Evolutionary conservation across 2,797 vertebrate species (phyloP), one percentile per base, ranked within the genome.

Genomic region (Emys orbicularis): DNA sequence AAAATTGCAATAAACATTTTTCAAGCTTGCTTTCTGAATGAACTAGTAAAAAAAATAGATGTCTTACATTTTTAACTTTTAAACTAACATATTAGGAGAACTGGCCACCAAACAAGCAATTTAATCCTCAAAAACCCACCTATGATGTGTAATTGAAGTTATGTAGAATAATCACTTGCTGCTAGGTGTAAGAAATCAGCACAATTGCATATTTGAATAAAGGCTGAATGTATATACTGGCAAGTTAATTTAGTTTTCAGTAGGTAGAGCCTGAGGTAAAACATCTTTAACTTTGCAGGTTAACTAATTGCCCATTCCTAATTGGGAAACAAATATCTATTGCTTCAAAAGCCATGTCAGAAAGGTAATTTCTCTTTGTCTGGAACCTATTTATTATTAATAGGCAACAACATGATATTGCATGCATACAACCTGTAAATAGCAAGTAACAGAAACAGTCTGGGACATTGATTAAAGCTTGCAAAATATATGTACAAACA

Each of bases 1-100:
- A 96, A 97, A 95, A 97, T 90, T 74, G 88, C 84, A 80, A 25
- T 84, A 92, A 74, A 77, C 74, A 89, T 95, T 97, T 98, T 96
- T 92, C 83, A 97, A 81, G 41, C 90, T 95, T 93, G 52, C 23
- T 94, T 94, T 95, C 86, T 95, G 84, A 96, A 97, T 90, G 92
- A 96, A 92, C 11, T 89, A 21, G 79, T 90, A 83, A 41, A n/a
- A 34, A 90, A 54, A 79, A 52, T 8, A 1, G n/a, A 77, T 23
- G 79, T 93, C 92, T 94, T 34, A 12, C 47, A 27, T 54, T 94
- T 91, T 96, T 77, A 65, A 68, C 72, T 94, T 95, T 92, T 84
- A 90, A 91, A 96, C 81, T 93, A 96, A 82, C 65, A 18, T 84
- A 18, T 37, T 93, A 94, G 89, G 92, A 83, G 79, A 95, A 57